Base-by-base conservation (phyloP, 2,888 invertebrate genomes). In the Spatulosminthurus flaviceps region DNA sequence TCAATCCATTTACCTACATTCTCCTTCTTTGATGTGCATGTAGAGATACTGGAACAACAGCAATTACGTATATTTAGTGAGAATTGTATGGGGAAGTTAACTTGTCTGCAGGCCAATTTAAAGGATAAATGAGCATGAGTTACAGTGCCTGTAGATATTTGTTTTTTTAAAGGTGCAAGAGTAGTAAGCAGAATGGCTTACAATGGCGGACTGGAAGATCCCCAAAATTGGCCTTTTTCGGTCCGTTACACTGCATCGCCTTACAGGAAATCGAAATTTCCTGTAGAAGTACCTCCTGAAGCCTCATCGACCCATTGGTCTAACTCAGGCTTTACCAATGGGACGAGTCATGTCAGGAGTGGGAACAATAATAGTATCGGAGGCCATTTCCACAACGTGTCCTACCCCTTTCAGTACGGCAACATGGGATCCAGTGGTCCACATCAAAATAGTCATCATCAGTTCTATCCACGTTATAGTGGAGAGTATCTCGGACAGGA, bases 241-340 rank as follows among this genome's bases (percentile, higher is more conserved):
- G 73, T 84, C 72, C 84, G 85, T 42, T 85, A 85, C 83, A 85
- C 85, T 51, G 84, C 84, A 34, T 85, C 85, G 11, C 85, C 85
- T 21, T 85, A 84, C 83, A 69, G 85, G 81, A 84, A 84, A 78
- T 81, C 83, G 21, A 84, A 84, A 75, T 83, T 82, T 81, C 82
- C 83, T 78, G 77, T 80, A 70, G 83, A 82, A 77, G 66, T 81
- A 7, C 71, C 60, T 43, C 29, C 42, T 41, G 51, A 70, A 21
- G 69, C 29, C 67, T 72, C 76, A n/a, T 42, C 72, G 61, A 51
- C 41, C 41, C 79, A 75, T 76, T 79, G 74, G 79, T 69, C 76
- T 41, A 75, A 71, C 51, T 26, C 60, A 41, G 29, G 29, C 61
- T 34, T 21, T 11, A 34, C 64, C 51, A 77, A 74, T 74, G 74